Percentiles rank a stretch among this genome's conserved stretches.
Evolutionary conservation across 2,888 invertebrate species (phyloP).

Genomic region (Nomada ruficornis): DNA sequence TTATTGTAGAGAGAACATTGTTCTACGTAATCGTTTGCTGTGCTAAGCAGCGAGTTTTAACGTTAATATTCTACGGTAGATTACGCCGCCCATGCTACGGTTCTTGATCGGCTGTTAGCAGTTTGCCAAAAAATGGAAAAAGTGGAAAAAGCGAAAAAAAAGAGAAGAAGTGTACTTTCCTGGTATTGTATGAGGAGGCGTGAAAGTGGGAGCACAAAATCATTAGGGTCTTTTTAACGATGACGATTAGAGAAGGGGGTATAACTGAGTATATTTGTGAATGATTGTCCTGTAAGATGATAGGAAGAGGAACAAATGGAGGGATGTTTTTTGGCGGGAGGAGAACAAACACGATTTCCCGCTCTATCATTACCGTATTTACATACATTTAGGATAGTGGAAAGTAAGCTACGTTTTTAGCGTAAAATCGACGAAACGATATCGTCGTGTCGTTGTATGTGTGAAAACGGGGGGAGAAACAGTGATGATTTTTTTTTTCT

Average conservation of each 20-base stretch:
- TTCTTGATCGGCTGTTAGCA: constrained; percentile 54
- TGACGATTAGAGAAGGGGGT: background rate
- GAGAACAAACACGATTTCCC: constrained; percentile 58
- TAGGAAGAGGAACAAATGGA: background rate
- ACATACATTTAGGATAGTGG: constrained; percentile 59
- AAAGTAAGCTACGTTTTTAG: constrained; percentile 67
- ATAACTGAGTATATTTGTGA: constrained; percentile 24
- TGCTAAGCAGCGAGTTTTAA: constrained; percentile 56
- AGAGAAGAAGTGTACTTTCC: constrained; percentile 43
- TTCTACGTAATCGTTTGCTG: constrained; percentile 42
- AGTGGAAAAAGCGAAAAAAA: constrained; percentile 36
- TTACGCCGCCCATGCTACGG: constrained; percentile 65
- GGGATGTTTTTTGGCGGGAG: constrained; percentile 22
- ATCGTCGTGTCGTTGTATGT: constrained; percentile 45
- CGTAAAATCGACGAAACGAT: constrained; percentile 64
- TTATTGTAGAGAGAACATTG: constrained; percentile 25
- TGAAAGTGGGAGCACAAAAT: constrained; percentile 59
- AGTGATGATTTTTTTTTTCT: constrained; percentile 47
- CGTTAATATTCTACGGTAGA: constrained; percentile 63
- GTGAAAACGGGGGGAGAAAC: constrained; percentile 50
- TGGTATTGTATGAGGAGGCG: constrained; percentile 44
- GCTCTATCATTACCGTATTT: constrained; percentile 70
- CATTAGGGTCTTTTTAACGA: constrained; percentile 45
- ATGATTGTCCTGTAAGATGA: constrained; percentile 29
- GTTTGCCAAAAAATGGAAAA: constrained; percentile 67